Conservation (phyloP, 2,888 invertebrate genomes). For the Sminthurinus aureus region DNA sequence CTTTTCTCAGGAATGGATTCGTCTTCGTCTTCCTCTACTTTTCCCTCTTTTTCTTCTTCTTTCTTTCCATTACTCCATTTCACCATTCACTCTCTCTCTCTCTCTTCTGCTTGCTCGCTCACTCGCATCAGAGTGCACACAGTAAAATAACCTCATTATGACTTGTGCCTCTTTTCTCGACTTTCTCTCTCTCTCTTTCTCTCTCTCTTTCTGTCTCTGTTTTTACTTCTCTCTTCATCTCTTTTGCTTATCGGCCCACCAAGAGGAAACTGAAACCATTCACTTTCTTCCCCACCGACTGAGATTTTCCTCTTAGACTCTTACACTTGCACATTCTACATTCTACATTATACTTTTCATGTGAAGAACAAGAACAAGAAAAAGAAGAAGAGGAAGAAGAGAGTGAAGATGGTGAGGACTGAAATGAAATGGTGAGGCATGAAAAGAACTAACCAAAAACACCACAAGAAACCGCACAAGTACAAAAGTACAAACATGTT, state of each 20-base stretch:
- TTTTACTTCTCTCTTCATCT: neutral
- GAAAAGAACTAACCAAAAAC: too few relatives aligned
- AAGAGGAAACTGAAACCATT: neutral
- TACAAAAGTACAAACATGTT: too few relatives aligned
- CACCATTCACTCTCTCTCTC: too few relatives aligned
- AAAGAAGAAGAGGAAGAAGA: too few relatives aligned
- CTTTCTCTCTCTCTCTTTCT: neutral
- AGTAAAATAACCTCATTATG: constrained; percentile 50
- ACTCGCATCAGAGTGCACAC: constrained; percentile 37
- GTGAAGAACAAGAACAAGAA: too few relatives aligned
- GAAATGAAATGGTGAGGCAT: too few relatives aligned
- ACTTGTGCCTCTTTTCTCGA: constrained; percentile 41
- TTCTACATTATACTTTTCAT: too few relatives aligned
- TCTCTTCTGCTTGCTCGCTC: too few relatives aligned
- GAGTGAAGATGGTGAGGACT: too few relatives aligned
- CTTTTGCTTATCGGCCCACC: constrained; percentile 14
- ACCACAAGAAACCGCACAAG: too few relatives aligned
- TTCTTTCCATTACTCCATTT: too few relatives aligned
- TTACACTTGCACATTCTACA: neutral
- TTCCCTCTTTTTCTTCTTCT: too few relatives aligned
- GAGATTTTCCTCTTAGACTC: constrained; percentile 9
- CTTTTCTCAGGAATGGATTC: constrained; percentile 46
- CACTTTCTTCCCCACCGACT: constrained; percentile 9
- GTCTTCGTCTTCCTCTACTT: neutral
- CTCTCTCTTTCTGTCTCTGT: neutral